Conservation (phyloP, 1,140 invertebrate genomes). For the Colletes gigas region DNA sequence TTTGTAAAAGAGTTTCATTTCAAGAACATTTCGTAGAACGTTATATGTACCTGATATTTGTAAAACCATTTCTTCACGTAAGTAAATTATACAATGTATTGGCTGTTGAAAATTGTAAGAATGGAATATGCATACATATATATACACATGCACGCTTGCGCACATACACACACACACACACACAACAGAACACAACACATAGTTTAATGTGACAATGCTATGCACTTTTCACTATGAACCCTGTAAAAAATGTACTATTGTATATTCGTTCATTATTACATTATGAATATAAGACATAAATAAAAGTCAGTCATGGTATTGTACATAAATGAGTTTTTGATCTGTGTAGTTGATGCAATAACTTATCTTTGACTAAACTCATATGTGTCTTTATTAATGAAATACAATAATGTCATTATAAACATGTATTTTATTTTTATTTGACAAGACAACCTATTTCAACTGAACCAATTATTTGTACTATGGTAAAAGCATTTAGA, state of each 20-base stretch:
- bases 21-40: constrained; percentile 6
- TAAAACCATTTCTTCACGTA: constrained; percentile 2
- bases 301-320: constrained; percentile 45
- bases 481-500: no score
- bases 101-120: constrained; percentile 5
- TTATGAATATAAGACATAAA: constrained; percentile 36
- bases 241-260: constrained; percentile 33
- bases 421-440: background rate
- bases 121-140: constrained; percentile 8
- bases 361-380: background rate
- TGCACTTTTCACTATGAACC: constrained; percentile 33
- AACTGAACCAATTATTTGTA: no score
- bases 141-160: no score
- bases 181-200: background rate
- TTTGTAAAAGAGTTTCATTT: background rate
- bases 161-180: no score
- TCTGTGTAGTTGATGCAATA: background rate
- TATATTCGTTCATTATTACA: constrained; percentile 46
- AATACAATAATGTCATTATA: background rate
- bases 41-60: constrained; percentile 14
- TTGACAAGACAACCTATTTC: background rate
- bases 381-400: background rate
- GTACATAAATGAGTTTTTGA: constrained; percentile 36
- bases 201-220: constrained; percentile 19
- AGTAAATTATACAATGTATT: constrained; percentile 21